A percentile compares a stretch with the other conserved stretches of the same genome.
Conservation (phyloP, 2,888 invertebrate species). For the Isoperla grammatica region DNA sequence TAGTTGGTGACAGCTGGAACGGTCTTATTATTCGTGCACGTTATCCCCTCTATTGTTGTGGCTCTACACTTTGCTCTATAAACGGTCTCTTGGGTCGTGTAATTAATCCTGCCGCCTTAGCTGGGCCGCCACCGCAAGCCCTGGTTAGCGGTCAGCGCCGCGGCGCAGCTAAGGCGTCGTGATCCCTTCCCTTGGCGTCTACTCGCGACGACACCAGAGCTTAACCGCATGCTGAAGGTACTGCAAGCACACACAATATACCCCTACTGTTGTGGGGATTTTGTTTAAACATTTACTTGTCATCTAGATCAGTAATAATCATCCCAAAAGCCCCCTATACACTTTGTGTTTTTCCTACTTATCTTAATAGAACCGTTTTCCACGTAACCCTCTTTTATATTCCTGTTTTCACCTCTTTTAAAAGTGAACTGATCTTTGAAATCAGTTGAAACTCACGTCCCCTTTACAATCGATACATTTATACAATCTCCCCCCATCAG, state of each 20-base stretch:
- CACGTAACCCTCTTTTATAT: neutral
- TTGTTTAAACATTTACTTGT: constrained; percentile 8
- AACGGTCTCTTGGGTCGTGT: constrained; percentile 17
- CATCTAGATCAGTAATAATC: constrained; percentile 1
- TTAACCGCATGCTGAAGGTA: neutral
- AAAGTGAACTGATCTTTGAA: constrained; percentile 9
- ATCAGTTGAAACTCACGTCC: constrained; percentile 16
- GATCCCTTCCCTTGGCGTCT: constrained; percentile 9
- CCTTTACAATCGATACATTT: constrained; percentile 12
- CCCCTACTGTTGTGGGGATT: neutral
- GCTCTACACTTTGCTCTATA: constrained; percentile 18
- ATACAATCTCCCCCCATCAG: constrained; percentile 4
- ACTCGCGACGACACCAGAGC: constrained; percentile 1
- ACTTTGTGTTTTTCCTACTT: too few relatives aligned
- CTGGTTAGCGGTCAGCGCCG: constrained; percentile 24
- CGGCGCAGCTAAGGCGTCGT: constrained; percentile 29
- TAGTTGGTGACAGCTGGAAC: constrained; percentile 26
- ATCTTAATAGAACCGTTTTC: too few relatives aligned
- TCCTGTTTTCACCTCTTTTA: neutral
- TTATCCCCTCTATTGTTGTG: constrained; percentile 16
- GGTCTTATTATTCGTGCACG: constrained; percentile 21
- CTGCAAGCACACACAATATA: neutral
- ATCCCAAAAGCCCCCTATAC: neutral
- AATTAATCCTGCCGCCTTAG: constrained; percentile 26
- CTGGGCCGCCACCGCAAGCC: constrained; percentile 16